Evolutionary conservation across 2,888 invertebrate genomes (phyloP).

Genomic region (Agrilus biguttatus): DNA sequence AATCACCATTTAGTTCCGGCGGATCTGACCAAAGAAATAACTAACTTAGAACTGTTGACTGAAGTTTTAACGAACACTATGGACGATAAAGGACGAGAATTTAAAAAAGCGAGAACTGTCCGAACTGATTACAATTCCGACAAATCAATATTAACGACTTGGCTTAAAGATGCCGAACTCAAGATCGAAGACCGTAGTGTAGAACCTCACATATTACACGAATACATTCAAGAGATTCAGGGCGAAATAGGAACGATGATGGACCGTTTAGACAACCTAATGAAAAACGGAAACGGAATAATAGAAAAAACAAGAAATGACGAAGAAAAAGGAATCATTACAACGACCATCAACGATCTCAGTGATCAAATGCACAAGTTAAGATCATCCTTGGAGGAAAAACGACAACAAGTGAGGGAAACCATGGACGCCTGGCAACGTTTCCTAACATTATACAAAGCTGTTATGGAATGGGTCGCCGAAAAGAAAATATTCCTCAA

Average conservation of each 20-base stretch:
- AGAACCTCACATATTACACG: slow-evolving; percentile 63
- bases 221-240: slow-evolving; percentile 62
- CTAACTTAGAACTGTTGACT: slow-evolving; percentile 64
- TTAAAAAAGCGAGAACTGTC: slow-evolving; percentile 71
- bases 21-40: slow-evolving; percentile 68
- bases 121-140: slow-evolving; percentile 67
- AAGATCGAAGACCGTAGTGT: slow-evolving; percentile 67
- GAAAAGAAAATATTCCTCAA: slow-evolving; percentile 69
- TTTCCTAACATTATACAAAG: slow-evolving; percentile 68
- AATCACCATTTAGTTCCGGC: slow-evolving; percentile 51
- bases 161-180: slow-evolving; percentile 73
- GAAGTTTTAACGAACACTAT: slow-evolving; percentile 66
- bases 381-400: slow-evolving; percentile 65
- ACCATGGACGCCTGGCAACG: slow-evolving; percentile 79
- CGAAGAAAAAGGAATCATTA: slow-evolving; percentile 60
- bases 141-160: slow-evolving; percentile 66
- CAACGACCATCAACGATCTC: slow-evolving; percentile 58
- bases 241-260: slow-evolving; percentile 55
- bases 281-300: slow-evolving; percentile 63
- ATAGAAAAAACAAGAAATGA: slow-evolving; percentile 67
- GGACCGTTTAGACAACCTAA: slow-evolving; percentile 65
- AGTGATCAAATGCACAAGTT: slow-evolving; percentile 68
- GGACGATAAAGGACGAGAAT: slow-evolving; percentile 79
- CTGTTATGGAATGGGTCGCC: slow-evolving; percentile 70
- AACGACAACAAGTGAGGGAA: slow-evolving; percentile 71